phyloP scores from a whole-genome alignment of 2,797 vertebrate genomes.

The Oryzias sinensis region DNA sequence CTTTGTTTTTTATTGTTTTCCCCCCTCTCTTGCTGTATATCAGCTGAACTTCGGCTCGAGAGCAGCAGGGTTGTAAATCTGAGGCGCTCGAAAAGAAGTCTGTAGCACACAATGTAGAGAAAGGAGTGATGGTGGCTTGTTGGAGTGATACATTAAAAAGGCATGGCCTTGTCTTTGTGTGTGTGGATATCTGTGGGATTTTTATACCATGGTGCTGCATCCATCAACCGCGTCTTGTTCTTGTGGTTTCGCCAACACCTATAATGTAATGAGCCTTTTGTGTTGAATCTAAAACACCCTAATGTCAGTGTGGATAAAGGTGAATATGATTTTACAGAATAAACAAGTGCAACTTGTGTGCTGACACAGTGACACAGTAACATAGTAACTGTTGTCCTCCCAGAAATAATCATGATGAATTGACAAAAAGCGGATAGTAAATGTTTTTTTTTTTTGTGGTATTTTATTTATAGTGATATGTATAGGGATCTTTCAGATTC shows the following conservation, averaged over 20 bases:
- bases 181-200: conserved; percentile 25
- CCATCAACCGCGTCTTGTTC: background rate
- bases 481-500: too few species aligned
- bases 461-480: too few species aligned
- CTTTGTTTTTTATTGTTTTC: conserved; percentile 12
- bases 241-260: conserved; percentile 2
- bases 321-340: conserved; percentile 4
- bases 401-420: conserved; percentile 40
- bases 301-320: background rate
- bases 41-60: conserved; percentile 33
- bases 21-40: conserved; percentile 46
- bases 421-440: conserved; percentile 35
- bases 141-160: conserved; percentile 71
- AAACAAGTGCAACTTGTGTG: conserved; percentile 12
- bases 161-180: conserved; percentile 63
- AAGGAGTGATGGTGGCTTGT: conserved; percentile 41
- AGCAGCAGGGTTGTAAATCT: conserved; percentile 59
- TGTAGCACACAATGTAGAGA: conserved; percentile 41
- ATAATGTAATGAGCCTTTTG: background rate
- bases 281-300: background rate
- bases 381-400: conserved; percentile 48
- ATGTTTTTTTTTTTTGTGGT: conserved; percentile 38
- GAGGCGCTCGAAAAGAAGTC: conserved; percentile 42
- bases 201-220: conserved; percentile 8
- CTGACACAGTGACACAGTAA: conserved; percentile 66